Percentiles rank a stretch among this genome's conserved stretches.
These are phyloP conservation scores for Albula goreensis DNA, from an alignment of 2,113 vertebrate species.

Conservation along the genomic window DNA sequence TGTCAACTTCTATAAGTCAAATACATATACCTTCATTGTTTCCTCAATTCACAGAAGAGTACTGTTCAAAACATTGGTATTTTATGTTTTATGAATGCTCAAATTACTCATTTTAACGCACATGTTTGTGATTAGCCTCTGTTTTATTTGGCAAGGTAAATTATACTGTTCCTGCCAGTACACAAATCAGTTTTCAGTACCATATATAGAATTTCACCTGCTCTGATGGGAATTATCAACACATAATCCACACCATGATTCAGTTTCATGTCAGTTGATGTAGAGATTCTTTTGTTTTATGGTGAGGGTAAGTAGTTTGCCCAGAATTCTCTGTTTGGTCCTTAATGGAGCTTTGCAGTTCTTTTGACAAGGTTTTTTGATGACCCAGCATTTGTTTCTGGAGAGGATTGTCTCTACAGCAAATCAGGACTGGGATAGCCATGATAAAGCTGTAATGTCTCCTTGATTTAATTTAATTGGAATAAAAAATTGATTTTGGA, in stretches of 20 bases:
- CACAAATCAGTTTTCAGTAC: conserved; percentile 63
- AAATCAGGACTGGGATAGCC: neutral
- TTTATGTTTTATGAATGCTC: conserved; percentile 49
- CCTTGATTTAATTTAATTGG: neutral
- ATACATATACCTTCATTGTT: conserved; percentile 25
- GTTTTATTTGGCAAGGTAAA: conserved; percentile 63
- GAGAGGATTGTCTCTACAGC: neutral
- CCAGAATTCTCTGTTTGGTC: neutral
- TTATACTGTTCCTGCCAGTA: conserved; percentile 48
- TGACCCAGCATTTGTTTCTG: neutral
- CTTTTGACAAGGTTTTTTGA: conserved; percentile 1
- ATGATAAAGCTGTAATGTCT: neutral
- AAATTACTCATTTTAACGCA: conserved; percentile 57
- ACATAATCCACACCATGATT: conserved; percentile 45
- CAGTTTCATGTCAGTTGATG: conserved; percentile 34
- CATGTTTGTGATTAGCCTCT: conserved; percentile 67
- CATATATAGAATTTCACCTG: conserved; percentile 68
- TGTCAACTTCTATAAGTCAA: neutral
- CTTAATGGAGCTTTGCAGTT: neutral
- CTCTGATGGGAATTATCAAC: conserved; percentile 51
- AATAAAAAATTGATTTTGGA: neutral
- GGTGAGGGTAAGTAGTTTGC: neutral
- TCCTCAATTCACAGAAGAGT: conserved; percentile 17
- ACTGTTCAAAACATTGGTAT: conserved; percentile 10
- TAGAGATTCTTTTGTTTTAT: neutral